Percentiles rank a stretch among this genome's conserved stretches.
These are phyloP conservation scores for Pollenia griseotomentosa DNA, from an alignment of 2,888 invertebrate genomes.

Conservation along the genomic window DNA sequence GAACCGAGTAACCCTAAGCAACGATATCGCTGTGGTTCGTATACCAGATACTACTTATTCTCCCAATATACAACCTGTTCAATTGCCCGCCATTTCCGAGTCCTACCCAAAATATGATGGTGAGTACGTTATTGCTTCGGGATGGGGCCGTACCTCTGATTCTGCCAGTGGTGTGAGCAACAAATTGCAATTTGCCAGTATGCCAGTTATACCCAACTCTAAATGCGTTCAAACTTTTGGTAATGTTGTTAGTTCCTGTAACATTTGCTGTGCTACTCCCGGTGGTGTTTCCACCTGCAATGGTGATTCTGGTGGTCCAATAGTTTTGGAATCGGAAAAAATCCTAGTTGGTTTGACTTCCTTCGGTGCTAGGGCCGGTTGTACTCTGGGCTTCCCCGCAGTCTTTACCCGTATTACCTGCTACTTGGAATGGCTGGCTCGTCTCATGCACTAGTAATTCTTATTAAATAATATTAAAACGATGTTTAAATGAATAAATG, in stretches of 20 bases:
- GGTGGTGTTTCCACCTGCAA: slow-evolving; percentile 77
- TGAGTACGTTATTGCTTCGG: slow-evolving; percentile 75
- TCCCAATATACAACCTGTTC: slow-evolving; percentile 69
- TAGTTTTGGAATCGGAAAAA: slow-evolving; percentile 72
- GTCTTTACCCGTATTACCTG: slow-evolving; percentile 77
- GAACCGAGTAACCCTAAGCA: slow-evolving; percentile 74
- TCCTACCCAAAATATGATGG: slow-evolving; percentile 78
- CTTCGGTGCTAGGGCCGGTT: slow-evolving; percentile 76
- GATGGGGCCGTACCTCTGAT: slow-evolving; percentile 78
- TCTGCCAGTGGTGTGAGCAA: slow-evolving; percentile 72
- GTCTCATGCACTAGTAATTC: slow-evolving; percentile 64
- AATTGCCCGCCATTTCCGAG: slow-evolving; percentile 74
- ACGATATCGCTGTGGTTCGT: slow-evolving; percentile 80
- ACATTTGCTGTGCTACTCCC: slow-evolving; percentile 79
- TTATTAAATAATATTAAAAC: slow-evolving; percentile 23
- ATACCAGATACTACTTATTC: slow-evolving; percentile 73
- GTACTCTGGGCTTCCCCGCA: slow-evolving; percentile 75
- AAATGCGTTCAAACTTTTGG: slow-evolving; percentile 77
- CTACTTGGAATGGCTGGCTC: slow-evolving; percentile 81
- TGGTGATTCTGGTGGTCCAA: slow-evolving; percentile 82
- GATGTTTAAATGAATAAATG: too few species aligned
- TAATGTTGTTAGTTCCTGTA: slow-evolving; percentile 40
- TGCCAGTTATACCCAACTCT: slow-evolving; percentile 79
- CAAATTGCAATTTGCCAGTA: slow-evolving; percentile 80
- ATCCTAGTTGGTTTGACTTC: slow-evolving; percentile 79